phyloP scores from a whole-genome alignment of 2,888 invertebrate genomes.

The Stenoptilia bipunctidactyla region DNA sequence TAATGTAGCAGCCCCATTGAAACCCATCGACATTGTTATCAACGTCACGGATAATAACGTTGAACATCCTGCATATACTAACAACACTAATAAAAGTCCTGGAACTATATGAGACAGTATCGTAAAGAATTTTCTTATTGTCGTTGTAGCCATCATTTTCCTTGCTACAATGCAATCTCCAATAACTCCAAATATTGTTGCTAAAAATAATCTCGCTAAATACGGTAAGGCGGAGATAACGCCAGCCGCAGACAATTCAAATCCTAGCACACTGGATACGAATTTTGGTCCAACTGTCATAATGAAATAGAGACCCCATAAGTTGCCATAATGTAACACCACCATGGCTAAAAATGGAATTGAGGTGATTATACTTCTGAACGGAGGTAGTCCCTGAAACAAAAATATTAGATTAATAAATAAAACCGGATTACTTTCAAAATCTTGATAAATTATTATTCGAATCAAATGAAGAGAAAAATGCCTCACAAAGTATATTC shows the following conservation, averaged over 20 bases:
- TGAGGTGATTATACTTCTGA: slow-evolving; percentile 72
- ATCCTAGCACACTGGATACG: slow-evolving; percentile 79
- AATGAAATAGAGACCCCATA: slow-evolving; percentile 82
- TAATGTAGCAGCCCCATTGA: slow-evolving; percentile 74
- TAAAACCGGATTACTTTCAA: no score
- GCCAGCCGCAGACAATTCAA: slow-evolving; percentile 79
- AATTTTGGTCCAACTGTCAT: slow-evolving; percentile 83
- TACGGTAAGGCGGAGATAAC: slow-evolving; percentile 79
- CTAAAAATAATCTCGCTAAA: slow-evolving; percentile 75
- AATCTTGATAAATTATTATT: no score
- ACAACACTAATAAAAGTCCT: slow-evolving; percentile 56
- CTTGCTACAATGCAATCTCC: slow-evolving; percentile 73
- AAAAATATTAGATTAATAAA: slow-evolving; percentile 8
- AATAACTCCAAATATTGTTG: slow-evolving; percentile 78
- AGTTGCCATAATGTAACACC: slow-evolving; percentile 79
- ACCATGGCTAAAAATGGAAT: slow-evolving; percentile 77
- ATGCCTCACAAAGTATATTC: no score
- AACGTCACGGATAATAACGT: slow-evolving; percentile 73
- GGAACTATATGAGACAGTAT: slow-evolving; percentile 73
- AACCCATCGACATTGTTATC: slow-evolving; percentile 77
- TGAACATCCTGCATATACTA: slow-evolving; percentile 75
- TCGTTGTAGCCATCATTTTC: slow-evolving; percentile 48
- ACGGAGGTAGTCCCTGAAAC: slow-evolving; percentile 75
- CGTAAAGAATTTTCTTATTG: slow-evolving; percentile 75
- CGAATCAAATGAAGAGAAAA: no score